Evolutionary conservation across 1,140 invertebrate genomes (phyloP).

Genomic region (Lanistes nyassanus): DNA sequence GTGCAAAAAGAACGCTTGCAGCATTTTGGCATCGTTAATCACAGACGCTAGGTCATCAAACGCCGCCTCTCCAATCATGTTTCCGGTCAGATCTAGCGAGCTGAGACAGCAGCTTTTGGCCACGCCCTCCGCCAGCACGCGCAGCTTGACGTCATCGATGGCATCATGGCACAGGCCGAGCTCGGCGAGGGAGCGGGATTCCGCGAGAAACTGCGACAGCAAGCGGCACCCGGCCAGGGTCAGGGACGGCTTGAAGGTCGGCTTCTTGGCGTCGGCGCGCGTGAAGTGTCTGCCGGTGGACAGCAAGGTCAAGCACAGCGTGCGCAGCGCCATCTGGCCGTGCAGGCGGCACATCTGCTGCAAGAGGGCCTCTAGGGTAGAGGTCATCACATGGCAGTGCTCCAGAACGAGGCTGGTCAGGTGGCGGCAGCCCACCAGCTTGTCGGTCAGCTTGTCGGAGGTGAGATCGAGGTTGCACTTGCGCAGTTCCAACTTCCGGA

Average conservation of each 20-base stretch:
- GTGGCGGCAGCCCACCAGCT: slow-evolving; percentile 15
- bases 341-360: slow-evolving; percentile 5
- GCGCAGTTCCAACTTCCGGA: slow-evolving; percentile 30
- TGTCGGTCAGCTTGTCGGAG: slow-evolving; percentile 23
- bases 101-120: slow-evolving; percentile 17
- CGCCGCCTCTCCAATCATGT: slow-evolving; percentile 34
- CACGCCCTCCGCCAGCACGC: slow-evolving; percentile 20
- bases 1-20: slow-evolving; percentile 29
- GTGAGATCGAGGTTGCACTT: slow-evolving; percentile 36
- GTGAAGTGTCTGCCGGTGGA: slow-evolving; percentile 34
- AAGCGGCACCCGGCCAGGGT: slow-evolving; percentile 9
- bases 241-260: slow-evolving; percentile 30
- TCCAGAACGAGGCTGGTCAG: slow-evolving; percentile 32
- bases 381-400: slow-evolving; percentile 31
- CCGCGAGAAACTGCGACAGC: slow-evolving; percentile 28
- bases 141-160: slow-evolving; percentile 30
- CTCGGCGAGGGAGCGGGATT: slow-evolving; percentile 18
- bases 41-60: slow-evolving; percentile 28
- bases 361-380: slow-evolving; percentile 24
- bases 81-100: slow-evolving; percentile 39
- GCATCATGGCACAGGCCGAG: slow-evolving; percentile 36
- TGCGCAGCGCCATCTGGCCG: slow-evolving; percentile 1
- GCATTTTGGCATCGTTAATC: background rate
- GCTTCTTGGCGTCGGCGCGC: slow-evolving; percentile 27
- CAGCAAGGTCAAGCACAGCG: slow-evolving; percentile 32